Percentiles rank a stretch among this genome's conserved stretches.
Conservation (phyloP, 1,140 invertebrate genomes). For the Harlomillsia oculata region DNA sequence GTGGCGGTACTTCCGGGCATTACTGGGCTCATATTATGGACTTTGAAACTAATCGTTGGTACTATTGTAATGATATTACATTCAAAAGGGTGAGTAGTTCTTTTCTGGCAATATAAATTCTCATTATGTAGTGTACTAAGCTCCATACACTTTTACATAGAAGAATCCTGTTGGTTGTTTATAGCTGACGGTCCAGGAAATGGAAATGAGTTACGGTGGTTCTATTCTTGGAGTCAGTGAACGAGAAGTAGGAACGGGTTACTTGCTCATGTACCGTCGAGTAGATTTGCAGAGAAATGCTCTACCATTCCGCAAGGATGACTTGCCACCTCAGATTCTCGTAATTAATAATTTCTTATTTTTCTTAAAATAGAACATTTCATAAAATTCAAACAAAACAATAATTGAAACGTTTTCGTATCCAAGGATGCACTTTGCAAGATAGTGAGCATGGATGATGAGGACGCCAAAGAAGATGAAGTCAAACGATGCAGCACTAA, state of each 20-base stretch:
- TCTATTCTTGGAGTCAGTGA: too few relatives aligned
- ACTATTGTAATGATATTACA: conserved; percentile 72
- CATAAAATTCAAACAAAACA: conserved; percentile 30
- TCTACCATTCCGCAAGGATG: conserved; percentile 53
- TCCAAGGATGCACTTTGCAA: not conserved
- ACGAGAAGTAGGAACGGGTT: conserved; percentile 51
- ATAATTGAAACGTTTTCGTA: conserved; percentile 17
- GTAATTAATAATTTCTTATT: conserved; percentile 36
- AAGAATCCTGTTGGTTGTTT: conserved; percentile 6
- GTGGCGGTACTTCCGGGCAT: conserved; percentile 81
- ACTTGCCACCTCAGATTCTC: conserved; percentile 67
- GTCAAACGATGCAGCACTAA: conserved; percentile 52
- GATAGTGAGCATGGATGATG: not conserved
- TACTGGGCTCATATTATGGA: conserved; percentile 93
- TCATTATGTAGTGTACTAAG: not conserved
- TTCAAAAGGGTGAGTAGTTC: conserved; percentile 49
- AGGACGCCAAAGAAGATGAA: conserved; percentile 46
- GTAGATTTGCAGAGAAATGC: conserved; percentile 62
- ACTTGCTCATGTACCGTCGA: conserved; percentile 86
- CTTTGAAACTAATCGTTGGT: conserved; percentile 64
- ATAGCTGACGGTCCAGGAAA: conserved; percentile 70
- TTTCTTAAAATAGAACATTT: conserved; percentile 26
- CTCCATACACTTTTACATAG: conserved; percentile 3
- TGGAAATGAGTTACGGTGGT: conserved; percentile 74
- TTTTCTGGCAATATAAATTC: not conserved